phyloP scores from a whole-genome alignment of 1,140 invertebrate species.

The Zaprionus davidi region DNA sequence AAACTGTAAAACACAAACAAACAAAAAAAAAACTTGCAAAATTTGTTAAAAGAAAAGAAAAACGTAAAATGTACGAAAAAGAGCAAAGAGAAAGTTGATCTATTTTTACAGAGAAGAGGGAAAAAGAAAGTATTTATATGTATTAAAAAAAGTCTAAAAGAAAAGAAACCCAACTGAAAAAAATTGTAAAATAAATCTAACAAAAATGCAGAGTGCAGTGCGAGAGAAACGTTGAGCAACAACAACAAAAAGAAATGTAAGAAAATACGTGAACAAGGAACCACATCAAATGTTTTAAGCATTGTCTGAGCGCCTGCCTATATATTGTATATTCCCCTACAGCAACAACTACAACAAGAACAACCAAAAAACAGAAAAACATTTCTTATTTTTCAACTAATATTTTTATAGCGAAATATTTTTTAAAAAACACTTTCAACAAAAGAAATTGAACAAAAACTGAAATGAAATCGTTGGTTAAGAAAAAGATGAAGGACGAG shows the following conservation, averaged over 20 bases:
- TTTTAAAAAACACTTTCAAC: slow-evolving; percentile 72
- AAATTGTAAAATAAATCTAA: slow-evolving; percentile 73
- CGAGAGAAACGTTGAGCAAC: slow-evolving; percentile 55
- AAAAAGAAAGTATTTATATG: slow-evolving; percentile 77
- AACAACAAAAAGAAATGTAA: slow-evolving; percentile 51
- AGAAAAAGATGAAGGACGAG: slow-evolving; percentile 8
- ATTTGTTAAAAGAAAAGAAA: slow-evolving; percentile 67
- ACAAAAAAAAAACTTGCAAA: slow-evolving; percentile 68
- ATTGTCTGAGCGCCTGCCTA: slow-evolving; percentile 67
- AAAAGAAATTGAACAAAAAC: slow-evolving; percentile 42
- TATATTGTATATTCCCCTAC: slow-evolving; percentile 27
- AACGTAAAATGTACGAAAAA: slow-evolving; percentile 54
- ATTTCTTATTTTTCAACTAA: slow-evolving; percentile 80
- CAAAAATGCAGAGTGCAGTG: slow-evolving; percentile 46
- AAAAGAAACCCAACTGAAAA: slow-evolving; percentile 51
- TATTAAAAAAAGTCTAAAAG: slow-evolving; percentile 65
- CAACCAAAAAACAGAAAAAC: slow-evolving; percentile 42
- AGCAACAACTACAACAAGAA: slow-evolving; percentile 36
- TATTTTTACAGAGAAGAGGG: slow-evolving; percentile 73
- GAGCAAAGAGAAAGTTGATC: slow-evolving; percentile 66
- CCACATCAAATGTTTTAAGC: slow-evolving; percentile 70
- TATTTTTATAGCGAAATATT: slow-evolving; percentile 79
- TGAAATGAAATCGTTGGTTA: slow-evolving; percentile 58
- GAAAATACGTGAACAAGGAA: slow-evolving; percentile 63
- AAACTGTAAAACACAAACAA: slow-evolving; percentile 53